Evolutionary conservation across 2,888 invertebrate genomes (phyloP), one percentile per base, ranked within the genome.

Genomic region (Alloplasta piceator): DNA sequence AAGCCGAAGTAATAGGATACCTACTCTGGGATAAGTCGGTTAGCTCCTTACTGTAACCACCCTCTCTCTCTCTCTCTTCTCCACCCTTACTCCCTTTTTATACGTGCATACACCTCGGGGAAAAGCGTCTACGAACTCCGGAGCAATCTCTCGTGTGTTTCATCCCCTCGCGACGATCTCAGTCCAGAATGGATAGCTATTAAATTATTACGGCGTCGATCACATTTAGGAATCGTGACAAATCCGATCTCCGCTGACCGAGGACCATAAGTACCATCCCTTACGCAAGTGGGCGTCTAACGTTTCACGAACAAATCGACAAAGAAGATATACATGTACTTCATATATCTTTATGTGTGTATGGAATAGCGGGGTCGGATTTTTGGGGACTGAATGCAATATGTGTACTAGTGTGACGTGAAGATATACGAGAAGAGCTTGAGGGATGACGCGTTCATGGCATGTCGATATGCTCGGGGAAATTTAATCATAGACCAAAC

Each of bases 131-230:
- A 72, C 64, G 58, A 61, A 39, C 58, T 14, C 85, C 83, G 78
- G 72, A 86, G 84, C 87, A 87, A 88, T 86, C 86, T 82, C 80
- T 60, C 68, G 41, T 63, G 38, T 60, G 26, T 26, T 26, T 70
- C 56, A 61, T 64, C 72, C 73, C 67, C 60, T 46, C 9, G n/a
- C 12, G 66, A 82, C 87, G 88, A 90, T 90, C 89, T 26, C n/a
- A 87, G 86, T 26, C 84, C 84, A 82, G 86, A 85, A 87, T 88
- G 89, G 87, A 89, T 86, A 86, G 90, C 90, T 91, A 91, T 91
- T 91, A 90, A 91, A 91, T 91, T 91, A 91, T 91, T 91, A 90
- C 86, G 84, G 87, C 89, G 89, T 87, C 91, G 89, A 91, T 91
- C 89, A 87, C 87, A 88, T 90, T 90, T 89, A 89, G 86, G 87